These are phyloP conservation scores for Ceratitis capitata DNA, from an alignment of 1,140 invertebrate species.

Conservation along the genomic window DNA sequence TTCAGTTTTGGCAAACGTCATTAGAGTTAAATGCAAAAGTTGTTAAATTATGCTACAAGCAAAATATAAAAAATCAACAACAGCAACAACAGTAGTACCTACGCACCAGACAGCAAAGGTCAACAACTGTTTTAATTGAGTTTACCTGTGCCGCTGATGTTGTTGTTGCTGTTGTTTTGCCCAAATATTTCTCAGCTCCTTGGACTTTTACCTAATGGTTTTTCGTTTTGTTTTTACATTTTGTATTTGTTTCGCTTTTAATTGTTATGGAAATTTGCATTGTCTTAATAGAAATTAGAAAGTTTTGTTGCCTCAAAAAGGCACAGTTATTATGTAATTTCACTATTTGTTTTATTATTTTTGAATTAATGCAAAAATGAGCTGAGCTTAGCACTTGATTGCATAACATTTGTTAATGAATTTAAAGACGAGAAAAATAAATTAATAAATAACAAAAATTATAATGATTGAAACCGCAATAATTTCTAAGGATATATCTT, in stretches of 20 bases:
- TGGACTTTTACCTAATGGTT: background rate
- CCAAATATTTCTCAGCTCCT: background rate
- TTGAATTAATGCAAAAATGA: background rate
- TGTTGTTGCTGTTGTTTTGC: slow-evolving; percentile 21
- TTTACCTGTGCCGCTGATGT: no score
- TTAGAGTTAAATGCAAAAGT: background rate
- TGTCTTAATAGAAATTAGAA: background rate
- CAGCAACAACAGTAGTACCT: background rate
- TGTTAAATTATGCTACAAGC: background rate
- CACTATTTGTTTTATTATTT: background rate
- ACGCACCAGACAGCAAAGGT: slow-evolving; percentile 4
- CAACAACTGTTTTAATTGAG: background rate
- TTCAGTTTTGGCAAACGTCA: background rate
- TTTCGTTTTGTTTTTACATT: background rate
- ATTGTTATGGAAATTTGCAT: slow-evolving; percentile 24
- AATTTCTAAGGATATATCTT: no score
- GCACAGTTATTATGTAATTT: background rate
- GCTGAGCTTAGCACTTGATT: background rate
- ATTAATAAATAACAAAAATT: no score
- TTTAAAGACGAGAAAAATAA: no score
- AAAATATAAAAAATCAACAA: no score
- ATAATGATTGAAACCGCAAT: no score
- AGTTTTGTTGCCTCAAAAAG: background rate
- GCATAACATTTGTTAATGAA: background rate
- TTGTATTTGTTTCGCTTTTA: no score